Conservation (phyloP, 2,888 invertebrate species). For the Ischnura elegans region DNA sequence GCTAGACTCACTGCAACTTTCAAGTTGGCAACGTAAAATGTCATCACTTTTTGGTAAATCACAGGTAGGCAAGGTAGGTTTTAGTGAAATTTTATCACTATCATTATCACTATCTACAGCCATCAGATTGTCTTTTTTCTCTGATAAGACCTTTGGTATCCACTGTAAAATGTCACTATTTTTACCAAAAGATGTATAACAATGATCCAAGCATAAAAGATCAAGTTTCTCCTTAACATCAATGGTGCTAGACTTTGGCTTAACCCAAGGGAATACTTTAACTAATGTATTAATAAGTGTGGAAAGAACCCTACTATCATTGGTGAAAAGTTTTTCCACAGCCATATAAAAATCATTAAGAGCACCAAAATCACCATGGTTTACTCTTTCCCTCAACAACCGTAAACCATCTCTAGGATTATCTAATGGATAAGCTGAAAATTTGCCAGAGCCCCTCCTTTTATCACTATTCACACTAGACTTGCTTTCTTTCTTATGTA, state of each 20-base stretch:
- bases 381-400: conserved; percentile 13
- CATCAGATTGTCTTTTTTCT: neutral
- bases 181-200: conserved; percentile 40
- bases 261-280: conserved; percentile 41
- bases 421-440: neutral
- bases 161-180: conserved; percentile 45
- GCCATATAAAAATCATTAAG: conserved; percentile 42
- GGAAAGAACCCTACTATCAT: conserved; percentile 16
- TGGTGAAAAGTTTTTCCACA: conserved; percentile 2
- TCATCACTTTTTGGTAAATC: conserved; percentile 50
- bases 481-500: neutral
- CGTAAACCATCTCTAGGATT: neutral
- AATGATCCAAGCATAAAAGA: conserved; percentile 28
- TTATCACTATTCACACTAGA: neutral
- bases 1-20: neutral
- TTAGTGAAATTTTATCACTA: conserved; percentile 29
- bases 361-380: conserved; percentile 37
- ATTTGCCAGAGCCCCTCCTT: conserved; percentile 34
- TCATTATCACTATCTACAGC: conserved; percentile 32
- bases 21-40: conserved; percentile 8
- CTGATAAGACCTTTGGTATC: conserved; percentile 37
- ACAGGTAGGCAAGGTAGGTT: conserved; percentile 20
- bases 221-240: conserved; percentile 35
- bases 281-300: conserved; percentile 26
- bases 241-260: conserved; percentile 34